Percentiles rank a stretch among this genome's conserved stretches.
These are phyloP conservation scores for Drosophila murphyi DNA, from an alignment of 1,140 invertebrate genomes.

Conservation along the genomic window DNA sequence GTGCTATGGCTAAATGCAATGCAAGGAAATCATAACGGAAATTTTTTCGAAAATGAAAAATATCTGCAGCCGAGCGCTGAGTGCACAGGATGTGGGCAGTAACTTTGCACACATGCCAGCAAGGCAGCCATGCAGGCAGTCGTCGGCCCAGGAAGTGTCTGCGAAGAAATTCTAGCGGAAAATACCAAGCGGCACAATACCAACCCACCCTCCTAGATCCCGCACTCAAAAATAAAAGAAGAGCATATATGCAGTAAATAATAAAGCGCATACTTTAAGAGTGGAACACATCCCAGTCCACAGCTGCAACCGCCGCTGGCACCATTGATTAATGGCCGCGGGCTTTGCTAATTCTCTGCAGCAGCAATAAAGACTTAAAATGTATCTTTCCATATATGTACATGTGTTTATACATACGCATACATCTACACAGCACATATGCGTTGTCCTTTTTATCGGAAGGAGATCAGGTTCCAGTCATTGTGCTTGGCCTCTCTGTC, in stretches of 20 bases:
- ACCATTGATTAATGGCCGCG: conserved; percentile 57
- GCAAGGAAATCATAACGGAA: conserved; percentile 67
- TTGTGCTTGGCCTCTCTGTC: conserved; percentile 29
- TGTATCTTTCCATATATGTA: conserved; percentile 12
- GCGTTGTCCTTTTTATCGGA: not conserved
- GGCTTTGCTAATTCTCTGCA: conserved; percentile 51
- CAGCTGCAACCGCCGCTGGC: conserved; percentile 25
- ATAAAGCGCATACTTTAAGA: conserved; percentile 55
- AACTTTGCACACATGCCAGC: conserved; percentile 70
- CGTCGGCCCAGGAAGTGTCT: conserved; percentile 56
- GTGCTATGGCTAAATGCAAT: conserved; percentile 34
- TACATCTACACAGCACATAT: not conserved
- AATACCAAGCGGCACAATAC: conserved; percentile 31
- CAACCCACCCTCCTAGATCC: not conserved
- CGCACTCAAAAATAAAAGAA: not conserved
- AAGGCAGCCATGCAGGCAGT: conserved; percentile 35
- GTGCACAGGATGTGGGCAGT: conserved; percentile 63
- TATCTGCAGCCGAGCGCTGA: conserved; percentile 47
- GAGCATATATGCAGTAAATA: conserved; percentile 53
- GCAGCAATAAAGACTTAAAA: conserved; percentile 29
- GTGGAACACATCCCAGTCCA: conserved; percentile 9
- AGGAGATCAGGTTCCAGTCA: conserved; percentile 1
- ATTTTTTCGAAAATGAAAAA: conserved; percentile 66
- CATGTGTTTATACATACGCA: not conserved
- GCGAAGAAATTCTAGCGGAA: conserved; percentile 57